phyloP scores from a whole-genome alignment of 2,888 invertebrate species.

The Ellobium chinense region DNA sequence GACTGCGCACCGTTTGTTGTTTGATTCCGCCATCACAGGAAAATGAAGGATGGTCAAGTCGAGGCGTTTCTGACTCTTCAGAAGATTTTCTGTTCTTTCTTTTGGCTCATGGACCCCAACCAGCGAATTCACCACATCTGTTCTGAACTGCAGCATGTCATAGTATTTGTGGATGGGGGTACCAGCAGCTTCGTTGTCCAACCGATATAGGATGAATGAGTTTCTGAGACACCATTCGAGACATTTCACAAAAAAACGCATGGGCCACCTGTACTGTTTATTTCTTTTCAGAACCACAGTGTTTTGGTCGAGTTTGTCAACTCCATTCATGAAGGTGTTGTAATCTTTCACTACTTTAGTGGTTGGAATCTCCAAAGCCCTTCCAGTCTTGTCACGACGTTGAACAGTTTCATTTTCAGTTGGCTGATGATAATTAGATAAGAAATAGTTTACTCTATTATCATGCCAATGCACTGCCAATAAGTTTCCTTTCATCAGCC shows the following conservation, averaged over 20 bases:
- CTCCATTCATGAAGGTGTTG: background rate
- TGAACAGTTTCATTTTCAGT: background rate
- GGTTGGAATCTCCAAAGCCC: background rate
- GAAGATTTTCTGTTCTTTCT: background rate
- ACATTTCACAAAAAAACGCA: background rate
- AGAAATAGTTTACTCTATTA: background rate
- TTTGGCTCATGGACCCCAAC: background rate
- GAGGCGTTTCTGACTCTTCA: background rate
- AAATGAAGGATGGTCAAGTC: background rate
- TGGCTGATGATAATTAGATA: background rate
- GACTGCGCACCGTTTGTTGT: background rate
- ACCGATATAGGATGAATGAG: background rate
- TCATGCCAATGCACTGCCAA: background rate
- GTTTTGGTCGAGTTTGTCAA: constrained; percentile 2
- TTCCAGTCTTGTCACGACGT: background rate
- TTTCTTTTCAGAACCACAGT: background rate
- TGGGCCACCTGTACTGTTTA: constrained; percentile 3
- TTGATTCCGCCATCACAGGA: background rate
- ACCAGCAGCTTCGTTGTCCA: background rate
- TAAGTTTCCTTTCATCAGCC: background rate
- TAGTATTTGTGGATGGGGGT: background rate
- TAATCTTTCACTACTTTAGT: background rate
- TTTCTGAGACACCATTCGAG: background rate
- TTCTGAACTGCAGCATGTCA: background rate
- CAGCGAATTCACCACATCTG: background rate